Base-by-base conservation (phyloP, 2,113 vertebrate genomes). In the Ramphastos sulfuratus region DNA sequence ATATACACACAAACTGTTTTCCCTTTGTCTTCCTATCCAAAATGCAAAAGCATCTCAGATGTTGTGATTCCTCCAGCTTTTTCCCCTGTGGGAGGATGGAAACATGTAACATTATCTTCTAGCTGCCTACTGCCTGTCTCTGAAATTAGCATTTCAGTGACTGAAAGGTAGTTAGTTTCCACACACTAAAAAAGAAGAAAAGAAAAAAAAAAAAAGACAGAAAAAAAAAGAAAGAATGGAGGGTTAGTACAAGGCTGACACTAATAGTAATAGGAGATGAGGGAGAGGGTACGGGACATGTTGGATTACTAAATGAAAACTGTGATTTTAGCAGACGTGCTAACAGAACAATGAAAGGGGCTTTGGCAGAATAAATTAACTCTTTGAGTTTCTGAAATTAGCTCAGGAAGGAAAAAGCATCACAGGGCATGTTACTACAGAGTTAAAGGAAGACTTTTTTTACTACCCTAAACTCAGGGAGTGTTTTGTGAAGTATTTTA, bases 81-180 rank as follows among this genome's bases (percentile, higher is more conserved):
- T 95, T 95, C 50, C 89, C 92, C 92, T 12, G 76, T 95, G 90
- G 95, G 95, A 95, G 87, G 96, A 92, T 91, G 85, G 94, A 96
- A 97, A 96, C 91, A 94, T 95, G 96, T 96, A 96, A 97, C 97
- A 97, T 97, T 97, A 94, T 96, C 95, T 97, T 95, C 94, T 94
- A 94, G 94, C 95, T 97, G 81, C 96, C 86, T 97, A 96, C 91
- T 92, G 96, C 97, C 96, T 96, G 96, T 96, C 91, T 94, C 94
- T 90, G 94, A 97, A 97, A 97, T 97, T 95, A 97, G 96, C 95
- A 96, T 95, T 92, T 94, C 92, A 94, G 91, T 96, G 85, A 93
- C 91, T 96, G 59, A 85, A 86, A 96, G 91, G 94, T 94, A 95
- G 91, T 86, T 91, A 94, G 88, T 87, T 94, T 94, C 56, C 81